Evolutionary conservation across 2,888 invertebrate genomes (phyloP).

Genomic region (Morinoia aosen): DNA sequence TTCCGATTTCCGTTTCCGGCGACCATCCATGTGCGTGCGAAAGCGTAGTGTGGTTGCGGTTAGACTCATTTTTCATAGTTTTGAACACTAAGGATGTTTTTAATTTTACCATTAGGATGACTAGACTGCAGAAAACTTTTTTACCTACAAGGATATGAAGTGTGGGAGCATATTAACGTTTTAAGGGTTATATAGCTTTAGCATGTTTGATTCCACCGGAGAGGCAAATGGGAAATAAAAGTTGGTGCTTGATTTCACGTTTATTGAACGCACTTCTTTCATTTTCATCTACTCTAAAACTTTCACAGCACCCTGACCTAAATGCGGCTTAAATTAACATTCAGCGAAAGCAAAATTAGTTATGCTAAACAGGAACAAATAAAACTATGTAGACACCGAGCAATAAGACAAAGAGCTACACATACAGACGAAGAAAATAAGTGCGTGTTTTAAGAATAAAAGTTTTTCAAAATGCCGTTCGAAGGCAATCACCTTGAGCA

Average conservation of each 20-base stretch:
- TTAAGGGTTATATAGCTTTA: too few relatives aligned
- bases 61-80: too few relatives aligned
- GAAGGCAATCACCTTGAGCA: slow-evolving; percentile 20
- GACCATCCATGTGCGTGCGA: too few relatives aligned
- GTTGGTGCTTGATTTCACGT: not conserved
- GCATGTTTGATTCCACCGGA: too few relatives aligned
- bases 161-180: too few relatives aligned
- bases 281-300: not conserved
- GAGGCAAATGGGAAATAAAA: not conserved
- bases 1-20: too few relatives aligned
- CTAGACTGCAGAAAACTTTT: too few relatives aligned
- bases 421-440: not conserved
- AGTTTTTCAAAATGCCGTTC: not conserved
- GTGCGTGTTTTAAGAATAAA: not conserved
- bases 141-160: too few relatives aligned
- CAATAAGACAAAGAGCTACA: not conserved
- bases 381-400: not conserved
- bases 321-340: slow-evolving; percentile 18
- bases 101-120: too few relatives aligned
- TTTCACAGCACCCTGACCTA: slow-evolving; percentile 14
- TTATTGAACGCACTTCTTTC: slow-evolving; percentile 23
- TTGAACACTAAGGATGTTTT: too few relatives aligned
- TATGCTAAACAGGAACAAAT: not conserved
- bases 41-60: too few relatives aligned
- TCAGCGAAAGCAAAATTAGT: not conserved